phyloP scores from a whole-genome alignment of 2,888 invertebrate genomes.

The Xestia xanthographa region DNA sequence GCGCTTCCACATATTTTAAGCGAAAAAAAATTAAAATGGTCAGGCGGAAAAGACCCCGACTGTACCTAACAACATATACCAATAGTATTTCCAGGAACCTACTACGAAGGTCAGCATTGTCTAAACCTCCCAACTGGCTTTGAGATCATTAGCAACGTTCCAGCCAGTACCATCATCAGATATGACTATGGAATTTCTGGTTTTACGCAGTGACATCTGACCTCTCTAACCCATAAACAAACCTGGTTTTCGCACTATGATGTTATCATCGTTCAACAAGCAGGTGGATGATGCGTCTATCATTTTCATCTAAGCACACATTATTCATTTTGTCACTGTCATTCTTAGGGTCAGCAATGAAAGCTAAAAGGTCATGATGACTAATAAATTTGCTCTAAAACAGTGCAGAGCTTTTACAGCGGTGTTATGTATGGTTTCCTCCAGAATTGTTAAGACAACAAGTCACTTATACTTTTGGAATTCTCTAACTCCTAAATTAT shows the following conservation, averaged over 20 bases:
- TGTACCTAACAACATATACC: not conserved
- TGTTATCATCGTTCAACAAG: slow-evolving; percentile 31
- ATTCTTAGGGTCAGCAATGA: slow-evolving; percentile 1
- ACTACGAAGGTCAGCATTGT: slow-evolving; percentile 25
- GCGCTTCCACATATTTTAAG: too few relatives aligned
- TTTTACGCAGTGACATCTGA: slow-evolving; percentile 55
- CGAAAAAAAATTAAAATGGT: too few relatives aligned
- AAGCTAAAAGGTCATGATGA: not conserved
- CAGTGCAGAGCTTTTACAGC: not conserved
- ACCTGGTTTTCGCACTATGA: slow-evolving; percentile 57
- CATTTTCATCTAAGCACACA: slow-evolving; percentile 32
- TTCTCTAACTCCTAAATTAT: too few relatives aligned
- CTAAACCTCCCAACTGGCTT: slow-evolving; percentile 1
- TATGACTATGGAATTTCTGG: slow-evolving; percentile 48
- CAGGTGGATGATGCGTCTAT: slow-evolving; percentile 39
- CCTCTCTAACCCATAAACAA: slow-evolving; percentile 38
- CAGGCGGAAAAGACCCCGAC: too few relatives aligned
- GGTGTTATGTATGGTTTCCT: not conserved
- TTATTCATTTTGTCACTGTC: not conserved
- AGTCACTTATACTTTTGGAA: too few relatives aligned
- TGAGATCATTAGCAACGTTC: slow-evolving; percentile 38
- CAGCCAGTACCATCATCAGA: slow-evolving; percentile 47
- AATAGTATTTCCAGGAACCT: slow-evolving; percentile 18
- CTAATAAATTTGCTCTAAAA: not conserved
- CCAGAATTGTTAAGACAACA: too few relatives aligned